Conservation (phyloP, 1,140 invertebrate genomes). For the Camponotus floridanus region DNA sequence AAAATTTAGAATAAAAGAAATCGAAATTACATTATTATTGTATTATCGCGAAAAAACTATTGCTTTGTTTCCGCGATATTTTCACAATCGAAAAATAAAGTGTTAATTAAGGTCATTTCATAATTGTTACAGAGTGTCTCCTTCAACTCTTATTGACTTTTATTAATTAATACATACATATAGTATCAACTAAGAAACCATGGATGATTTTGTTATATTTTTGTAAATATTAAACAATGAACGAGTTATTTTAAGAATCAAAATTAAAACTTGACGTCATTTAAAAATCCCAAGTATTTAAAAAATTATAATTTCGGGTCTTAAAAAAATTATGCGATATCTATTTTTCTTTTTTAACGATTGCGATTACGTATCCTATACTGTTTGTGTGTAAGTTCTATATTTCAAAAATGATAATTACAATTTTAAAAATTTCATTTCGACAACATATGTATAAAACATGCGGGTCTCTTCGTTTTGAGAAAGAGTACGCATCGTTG, state of each 20-base stretch:
- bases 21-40: not conserved
- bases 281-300: not conserved
- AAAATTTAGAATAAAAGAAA: not conserved
- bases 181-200: not conserved
- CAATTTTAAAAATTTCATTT: not conserved
- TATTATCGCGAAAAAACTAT: not conserved
- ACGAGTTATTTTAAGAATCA: not conserved
- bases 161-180: not conserved
- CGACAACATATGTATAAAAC: not conserved
- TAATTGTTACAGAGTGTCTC: slow-evolving; percentile 28
- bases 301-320: not conserved
- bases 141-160: slow-evolving; percentile 32
- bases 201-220: not conserved
- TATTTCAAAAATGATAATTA: not conserved
- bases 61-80: not conserved
- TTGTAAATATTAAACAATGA: not conserved
- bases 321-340: not conserved
- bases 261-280: not conserved
- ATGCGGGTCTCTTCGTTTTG: not conserved
- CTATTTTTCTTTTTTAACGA: not conserved
- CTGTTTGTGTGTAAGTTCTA: not conserved
- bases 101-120: slow-evolving; percentile 21
- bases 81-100: slow-evolving; percentile 18
- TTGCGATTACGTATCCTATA: no score
- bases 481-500: not conserved